phyloP scores from a whole-genome alignment of 2,888 invertebrate genomes.

The Harpalus rubripes region DNA sequence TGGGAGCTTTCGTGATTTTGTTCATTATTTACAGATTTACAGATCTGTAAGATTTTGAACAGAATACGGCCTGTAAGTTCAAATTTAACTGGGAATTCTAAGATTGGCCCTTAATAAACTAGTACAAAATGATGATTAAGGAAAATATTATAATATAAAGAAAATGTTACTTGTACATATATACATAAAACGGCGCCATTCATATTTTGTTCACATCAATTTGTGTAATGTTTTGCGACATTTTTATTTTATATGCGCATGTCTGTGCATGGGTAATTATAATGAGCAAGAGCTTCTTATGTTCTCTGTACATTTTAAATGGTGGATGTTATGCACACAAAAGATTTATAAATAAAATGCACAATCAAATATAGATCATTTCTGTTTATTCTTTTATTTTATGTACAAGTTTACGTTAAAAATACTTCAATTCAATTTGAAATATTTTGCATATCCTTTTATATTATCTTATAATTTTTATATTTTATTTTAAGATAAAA shows the following conservation, averaged over 20 bases:
- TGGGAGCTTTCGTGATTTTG: too few relatives aligned
- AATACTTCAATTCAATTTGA: slow-evolving; percentile 37
- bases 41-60: too few relatives aligned
- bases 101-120: background rate
- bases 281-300: slow-evolving; percentile 52
- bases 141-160: slow-evolving; percentile 19
- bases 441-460: slow-evolving; percentile 64
- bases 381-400: slow-evolving; percentile 36
- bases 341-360: slow-evolving; percentile 1
- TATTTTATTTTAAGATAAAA: slow-evolving; percentile 76
- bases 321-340: slow-evolving; percentile 31
- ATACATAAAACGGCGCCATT: slow-evolving; percentile 23
- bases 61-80: too few relatives aligned
- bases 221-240: slow-evolving; percentile 31
- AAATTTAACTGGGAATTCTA: too few relatives aligned
- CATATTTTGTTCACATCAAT: slow-evolving; percentile 41
- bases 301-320: slow-evolving; percentile 29
- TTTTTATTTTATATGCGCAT: slow-evolving; percentile 57
- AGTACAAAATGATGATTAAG: slow-evolving; percentile 29
- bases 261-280: slow-evolving; percentile 56
- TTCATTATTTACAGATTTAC: too few relatives aligned
- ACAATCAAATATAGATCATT: slow-evolving; percentile 2
- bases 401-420: slow-evolving; percentile 22
- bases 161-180: slow-evolving; percentile 32
- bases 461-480: slow-evolving; percentile 72